Conservation (phyloP, 2,113 vertebrate genomes). For the Onychostruthus taczanowskii region DNA sequence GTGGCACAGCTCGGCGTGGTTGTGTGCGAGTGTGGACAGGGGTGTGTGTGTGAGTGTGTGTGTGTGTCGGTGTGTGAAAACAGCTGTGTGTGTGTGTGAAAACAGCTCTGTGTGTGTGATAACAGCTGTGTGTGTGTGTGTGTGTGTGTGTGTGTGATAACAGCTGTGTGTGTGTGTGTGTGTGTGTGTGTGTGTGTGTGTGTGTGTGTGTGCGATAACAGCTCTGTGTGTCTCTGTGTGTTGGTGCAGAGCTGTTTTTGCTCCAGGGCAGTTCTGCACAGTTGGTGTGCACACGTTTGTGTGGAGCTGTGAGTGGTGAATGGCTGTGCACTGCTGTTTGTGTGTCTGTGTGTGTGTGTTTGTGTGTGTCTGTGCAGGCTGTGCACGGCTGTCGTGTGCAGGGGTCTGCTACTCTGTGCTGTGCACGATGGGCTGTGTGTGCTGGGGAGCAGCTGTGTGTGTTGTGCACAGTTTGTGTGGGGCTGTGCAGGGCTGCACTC, state of each 20-base stretch:
- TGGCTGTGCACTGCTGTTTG: not conserved
- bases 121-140: not conserved
- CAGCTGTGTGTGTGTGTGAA: no score
- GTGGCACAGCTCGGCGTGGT: not conserved
- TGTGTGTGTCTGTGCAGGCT: no score
- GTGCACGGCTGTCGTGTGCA: accelerated
- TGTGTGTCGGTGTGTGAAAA: no score
- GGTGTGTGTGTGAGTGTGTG: no score
- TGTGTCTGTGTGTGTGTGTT: no score
- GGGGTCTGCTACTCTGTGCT: not conserved
- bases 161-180: not conserved
- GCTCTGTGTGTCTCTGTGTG: not conserved
- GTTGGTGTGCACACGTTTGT: no score
- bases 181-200: not conserved
- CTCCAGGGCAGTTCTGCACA: not conserved
- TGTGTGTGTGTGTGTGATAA: no score
- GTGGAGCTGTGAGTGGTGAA: not conserved
- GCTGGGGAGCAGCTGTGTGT: accelerated
- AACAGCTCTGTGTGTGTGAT: no score
- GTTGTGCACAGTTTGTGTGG: not conserved
- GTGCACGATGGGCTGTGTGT: no score
- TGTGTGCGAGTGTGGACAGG: no score
- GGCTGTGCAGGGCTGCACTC: no score
- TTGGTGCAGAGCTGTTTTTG: no score
- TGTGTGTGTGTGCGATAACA: not conserved